phyloP scores from a whole-genome alignment of 2,113 vertebrate genomes.

The Hystrix brachyura region DNA sequence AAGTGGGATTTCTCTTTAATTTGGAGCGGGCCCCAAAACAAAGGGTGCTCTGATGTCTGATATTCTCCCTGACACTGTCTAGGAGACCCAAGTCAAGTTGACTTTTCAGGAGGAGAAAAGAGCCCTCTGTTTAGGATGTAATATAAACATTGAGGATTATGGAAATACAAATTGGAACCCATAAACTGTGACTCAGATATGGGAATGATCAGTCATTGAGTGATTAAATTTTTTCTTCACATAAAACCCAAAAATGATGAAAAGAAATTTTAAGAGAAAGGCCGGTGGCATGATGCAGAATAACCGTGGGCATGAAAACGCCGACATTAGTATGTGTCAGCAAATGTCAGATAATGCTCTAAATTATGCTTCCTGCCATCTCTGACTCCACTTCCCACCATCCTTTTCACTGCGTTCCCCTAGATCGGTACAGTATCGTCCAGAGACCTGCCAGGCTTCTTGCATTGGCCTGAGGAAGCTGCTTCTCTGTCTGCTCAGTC shows the following conservation, averaged over 20 bases:
- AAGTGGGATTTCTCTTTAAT: conserved; percentile 67
- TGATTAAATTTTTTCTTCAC: neutral
- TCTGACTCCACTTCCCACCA: neutral
- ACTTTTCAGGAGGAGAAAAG: neutral
- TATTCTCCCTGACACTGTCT: conserved; percentile 32
- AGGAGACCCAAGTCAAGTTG: neutral
- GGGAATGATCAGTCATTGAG: conserved; percentile 18
- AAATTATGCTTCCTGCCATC: neutral
- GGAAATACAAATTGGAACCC: conserved; percentile 65
- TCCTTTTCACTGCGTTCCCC: neutral
- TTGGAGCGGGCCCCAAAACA: conserved; percentile 56
- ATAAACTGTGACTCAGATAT: conserved; percentile 50
- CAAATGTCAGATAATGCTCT: neutral
- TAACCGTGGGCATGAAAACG: neutral
- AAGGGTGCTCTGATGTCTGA: neutral
- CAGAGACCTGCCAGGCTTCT: neutral
- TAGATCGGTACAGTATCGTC: accelerated
- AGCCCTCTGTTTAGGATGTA: conserved; percentile 34
- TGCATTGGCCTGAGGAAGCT: neutral
- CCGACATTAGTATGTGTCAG: neutral
- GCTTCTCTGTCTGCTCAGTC: neutral
- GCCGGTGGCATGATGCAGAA: neutral
- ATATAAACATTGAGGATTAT: conserved; percentile 27
- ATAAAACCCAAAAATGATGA: neutral
- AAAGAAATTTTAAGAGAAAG: conserved; percentile 27